phyloP scores from a whole-genome alignment of 1,140 invertebrate genomes.

The Wasmannia auropunctata region DNA sequence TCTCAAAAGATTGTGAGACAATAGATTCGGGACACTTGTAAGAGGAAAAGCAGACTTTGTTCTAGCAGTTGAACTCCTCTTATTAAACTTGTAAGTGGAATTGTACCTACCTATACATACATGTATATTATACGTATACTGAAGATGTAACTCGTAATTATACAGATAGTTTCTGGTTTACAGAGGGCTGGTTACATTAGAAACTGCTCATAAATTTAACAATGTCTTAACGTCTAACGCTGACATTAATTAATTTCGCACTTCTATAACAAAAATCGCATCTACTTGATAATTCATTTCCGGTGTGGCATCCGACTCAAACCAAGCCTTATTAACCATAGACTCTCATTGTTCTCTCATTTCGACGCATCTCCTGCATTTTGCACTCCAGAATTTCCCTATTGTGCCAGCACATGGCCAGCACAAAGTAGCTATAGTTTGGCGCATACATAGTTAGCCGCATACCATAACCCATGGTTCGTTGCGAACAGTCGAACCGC shows the following conservation, averaged over 20 bases:
- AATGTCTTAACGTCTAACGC: background rate
- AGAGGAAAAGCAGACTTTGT: background rate
- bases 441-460: conserved; percentile 46
- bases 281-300: conserved; percentile 8
- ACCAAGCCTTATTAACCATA: conserved; percentile 5
- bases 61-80: background rate
- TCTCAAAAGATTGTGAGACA: background rate
- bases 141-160: background rate
- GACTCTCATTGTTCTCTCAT: conserved; percentile 21
- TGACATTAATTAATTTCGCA: conserved; percentile 7
- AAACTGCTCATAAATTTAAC: background rate
- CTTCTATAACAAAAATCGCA: background rate
- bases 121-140: no score
- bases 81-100: background rate
- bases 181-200: background rate
- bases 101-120: background rate
- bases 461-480: conserved; percentile 68
- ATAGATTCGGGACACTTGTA: background rate
- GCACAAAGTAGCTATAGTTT: conserved; percentile 28
- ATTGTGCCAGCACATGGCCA: conserved; percentile 51
- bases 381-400: conserved; percentile 33
- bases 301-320: no score
- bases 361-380: background rate
- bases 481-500: conserved; percentile 74
- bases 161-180: background rate